Base-by-base conservation (phyloP, 2,888 invertebrate species). In the Cacoxenus indagator region DNA sequence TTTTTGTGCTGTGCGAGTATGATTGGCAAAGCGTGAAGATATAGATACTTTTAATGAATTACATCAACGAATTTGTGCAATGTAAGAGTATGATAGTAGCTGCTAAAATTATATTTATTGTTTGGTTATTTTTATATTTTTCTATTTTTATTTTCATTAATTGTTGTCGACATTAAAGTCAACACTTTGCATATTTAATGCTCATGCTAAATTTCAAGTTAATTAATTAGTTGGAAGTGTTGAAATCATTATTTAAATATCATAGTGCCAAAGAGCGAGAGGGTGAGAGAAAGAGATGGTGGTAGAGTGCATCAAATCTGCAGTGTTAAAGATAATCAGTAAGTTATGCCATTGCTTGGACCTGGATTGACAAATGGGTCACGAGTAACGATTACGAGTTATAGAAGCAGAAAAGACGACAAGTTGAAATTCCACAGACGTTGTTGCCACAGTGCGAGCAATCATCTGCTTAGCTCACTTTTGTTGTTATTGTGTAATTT, bases 401-500 rank as follows among this genome's bases (percentile, higher is more conserved):
- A 11, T 59, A 59, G 27, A 59, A 59, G 57, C n/a, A 24, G 6
- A 48, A 46, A 17, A 14, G 6, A n/a, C n/a, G 46, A 48, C 57
- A 29, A 59, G 37, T 31, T 59, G 26, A 59, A 59, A 62, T 62
- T 45, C 61, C 61, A 62, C 43, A 62, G 19, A 17, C 19, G 14
- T 14, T 48, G 1, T 14, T 6, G 11, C 8, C 9, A 0, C 9
- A 0, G 5, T 22, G 14, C 61, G 43, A n/a, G 11, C 24, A 62
- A 24, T 57, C 45, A 45, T 62, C 61, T 62, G 61, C 61, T 45
- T 62, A 45, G 24, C 45, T 62, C 61, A 62, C 45, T 62, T 62
- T 62, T 37, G 43, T 31, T 31, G 59, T 27, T 59, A 59, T 59
- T 59, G 59, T 59, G 59, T 59, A 59, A 59, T 62, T 62, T 62